Percentiles rank a stretch among this genome's conserved stretches.
These are phyloP conservation scores for Prionailurus bengalensis DNA, from an alignment of 2,113 vertebrate species.

Conservation along the genomic window DNA sequence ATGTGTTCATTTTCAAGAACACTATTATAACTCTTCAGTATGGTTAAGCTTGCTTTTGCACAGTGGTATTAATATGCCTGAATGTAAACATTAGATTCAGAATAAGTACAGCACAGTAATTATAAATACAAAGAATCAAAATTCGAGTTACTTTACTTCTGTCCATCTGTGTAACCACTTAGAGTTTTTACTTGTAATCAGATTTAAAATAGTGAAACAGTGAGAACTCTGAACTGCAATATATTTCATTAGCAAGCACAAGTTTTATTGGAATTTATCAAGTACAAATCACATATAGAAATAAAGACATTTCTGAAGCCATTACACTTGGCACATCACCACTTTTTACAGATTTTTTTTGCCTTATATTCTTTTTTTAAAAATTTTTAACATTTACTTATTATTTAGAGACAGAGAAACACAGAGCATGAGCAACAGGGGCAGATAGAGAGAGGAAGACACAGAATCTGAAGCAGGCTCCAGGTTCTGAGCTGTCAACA, in stretches of 20 bases:
- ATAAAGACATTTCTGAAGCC: neutral
- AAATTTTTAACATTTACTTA: rapidly evolving
- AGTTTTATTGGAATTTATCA: neutral
- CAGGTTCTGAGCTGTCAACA: no score
- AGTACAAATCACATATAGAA: neutral
- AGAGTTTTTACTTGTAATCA: neutral
- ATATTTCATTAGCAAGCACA: neutral
- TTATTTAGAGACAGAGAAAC: no score
- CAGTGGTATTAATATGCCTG: neutral
- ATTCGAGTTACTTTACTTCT: neutral
- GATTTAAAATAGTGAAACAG: neutral
- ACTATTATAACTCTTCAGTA: neutral
- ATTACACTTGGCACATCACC: neutral
- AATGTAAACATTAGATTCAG: neutral
- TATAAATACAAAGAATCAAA: neutral
- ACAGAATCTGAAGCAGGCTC: no score
- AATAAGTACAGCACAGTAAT: neutral
- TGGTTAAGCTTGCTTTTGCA: neutral
- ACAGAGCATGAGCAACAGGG: no score
- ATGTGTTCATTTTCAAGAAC: neutral
- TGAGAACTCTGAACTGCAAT: neutral
- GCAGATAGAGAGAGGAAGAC: no score
- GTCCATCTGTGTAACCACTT: neutral
- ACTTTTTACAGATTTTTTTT: neutral
- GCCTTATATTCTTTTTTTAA: neutral